Evolutionary conservation across 2,888 invertebrate genomes (phyloP), one percentile per base, ranked within the genome.

Genomic region (Epistrophe grossulariae): DNA sequence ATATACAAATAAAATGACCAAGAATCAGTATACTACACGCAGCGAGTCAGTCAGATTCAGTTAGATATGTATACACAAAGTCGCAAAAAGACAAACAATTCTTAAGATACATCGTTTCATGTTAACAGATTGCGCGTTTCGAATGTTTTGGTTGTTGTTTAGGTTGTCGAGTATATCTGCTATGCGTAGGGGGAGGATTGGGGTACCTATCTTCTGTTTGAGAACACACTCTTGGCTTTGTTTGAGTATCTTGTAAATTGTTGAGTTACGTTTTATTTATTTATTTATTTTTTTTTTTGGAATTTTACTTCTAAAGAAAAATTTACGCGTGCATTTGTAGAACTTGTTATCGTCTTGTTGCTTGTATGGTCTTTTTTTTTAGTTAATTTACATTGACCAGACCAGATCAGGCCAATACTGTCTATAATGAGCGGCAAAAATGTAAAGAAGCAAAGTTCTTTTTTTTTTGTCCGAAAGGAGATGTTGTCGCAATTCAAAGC

Each of bases 11-110:
- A 81, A 78, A 73, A 60, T n/a, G 45, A 40, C 66, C 57, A 77
- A 70, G 66, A 68, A 77, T 77, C 84, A 73, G 81, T 80, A 80
- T 80, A 80, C 76, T 76, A 84, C 80, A 84, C 77, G 72, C 57
- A 55, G 24, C 60, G 52, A 13, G 15, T 55, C 66, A 13, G 15
- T 55, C 66, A 79, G 60, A 79, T 45, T 35, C 73, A 45, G 45
- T 3, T 1, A 19, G 2, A 50, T 1, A 24, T 24, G 1, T 24
- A 24, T 24, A 13, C 6, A 13, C 24, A 55, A 15, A 55, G 19
- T 50, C n/a, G 74, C 52, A 55, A 70, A 70, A 70, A 52, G 52
- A 43, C 70, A 70, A 55, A 70, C 70, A 70, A 45, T 62, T 50
- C 50, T 17, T 48, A 13, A 60, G 70, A 78, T 81, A 81, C 70